Evolutionary conservation across 2,113 vertebrate genomes (phyloP).

Genomic region (Ctenomys sociabilis): DNA sequence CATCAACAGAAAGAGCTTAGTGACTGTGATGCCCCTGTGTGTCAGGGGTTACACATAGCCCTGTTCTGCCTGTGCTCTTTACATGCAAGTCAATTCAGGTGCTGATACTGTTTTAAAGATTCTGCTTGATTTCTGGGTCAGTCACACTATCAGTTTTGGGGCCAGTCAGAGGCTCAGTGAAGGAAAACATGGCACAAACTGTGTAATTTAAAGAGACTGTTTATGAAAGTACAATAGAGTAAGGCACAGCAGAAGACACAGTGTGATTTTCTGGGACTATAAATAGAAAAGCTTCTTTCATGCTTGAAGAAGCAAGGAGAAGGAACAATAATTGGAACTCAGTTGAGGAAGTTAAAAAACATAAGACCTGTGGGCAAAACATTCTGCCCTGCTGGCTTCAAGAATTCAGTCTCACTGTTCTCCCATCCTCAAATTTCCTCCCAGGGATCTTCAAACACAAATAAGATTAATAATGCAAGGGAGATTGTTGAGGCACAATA

Average conservation of each 20-base stretch:
- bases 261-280: neutral
- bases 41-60: neutral
- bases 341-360: neutral
- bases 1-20: neutral
- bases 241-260: neutral
- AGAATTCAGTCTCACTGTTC: neutral
- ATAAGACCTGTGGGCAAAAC: neutral
- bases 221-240: neutral
- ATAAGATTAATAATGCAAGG: neutral
- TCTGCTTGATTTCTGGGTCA: neutral
- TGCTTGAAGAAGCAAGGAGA: neutral
- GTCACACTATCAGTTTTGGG: neutral
- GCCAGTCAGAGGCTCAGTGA: neutral
- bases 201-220: neutral
- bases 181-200: neutral
- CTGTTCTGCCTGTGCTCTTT: neutral
- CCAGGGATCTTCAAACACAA: neutral
- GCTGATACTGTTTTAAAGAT: conserved; percentile 3
- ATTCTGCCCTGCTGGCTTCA: neutral
- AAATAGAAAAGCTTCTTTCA: neutral
- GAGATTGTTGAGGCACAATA: neutral
- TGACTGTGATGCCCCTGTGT: neutral
- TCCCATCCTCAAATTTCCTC: neutral
- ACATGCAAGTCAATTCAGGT: neutral
- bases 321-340: neutral